Conservation (phyloP, 92 coral and sea anemone species). For the Zoanthus gigantus region DNA sequence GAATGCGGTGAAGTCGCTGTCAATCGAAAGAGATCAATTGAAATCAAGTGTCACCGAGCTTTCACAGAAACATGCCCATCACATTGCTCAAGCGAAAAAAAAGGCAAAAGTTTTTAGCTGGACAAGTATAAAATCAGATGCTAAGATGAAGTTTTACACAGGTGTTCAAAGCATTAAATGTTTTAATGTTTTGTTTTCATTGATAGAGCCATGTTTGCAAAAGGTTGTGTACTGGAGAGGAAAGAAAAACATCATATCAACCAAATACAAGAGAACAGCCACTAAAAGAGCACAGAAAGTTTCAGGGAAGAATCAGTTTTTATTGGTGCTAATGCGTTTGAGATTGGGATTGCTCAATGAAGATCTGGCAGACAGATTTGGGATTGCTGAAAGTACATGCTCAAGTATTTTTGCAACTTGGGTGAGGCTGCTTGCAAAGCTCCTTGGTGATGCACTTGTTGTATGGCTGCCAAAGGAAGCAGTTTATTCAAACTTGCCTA, state of each 20-base stretch:
- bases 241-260: conserved; percentile 48
- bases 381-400: conserved; percentile 47
- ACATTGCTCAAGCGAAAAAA: conserved; percentile 40
- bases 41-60: conserved; percentile 34
- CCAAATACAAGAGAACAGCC: conserved; percentile 50
- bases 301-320: conserved; percentile 50
- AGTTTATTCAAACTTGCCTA: conserved; percentile 46
- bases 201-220: conserved; percentile 53
- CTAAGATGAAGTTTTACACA: conserved; percentile 57
- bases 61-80: conserved; percentile 45
- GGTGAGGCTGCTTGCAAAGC: conserved; percentile 44
- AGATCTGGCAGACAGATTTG: conserved; percentile 55
- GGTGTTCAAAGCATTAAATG: conserved; percentile 52
- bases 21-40: conserved; percentile 45
- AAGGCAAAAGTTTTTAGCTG: conserved; percentile 44
- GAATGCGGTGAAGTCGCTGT: conserved; percentile 28
- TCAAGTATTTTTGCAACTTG: conserved; percentile 55
- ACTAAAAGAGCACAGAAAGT: conserved; percentile 51
- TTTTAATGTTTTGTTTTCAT: conserved; percentile 51
- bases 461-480: conserved; percentile 48
- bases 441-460: conserved; percentile 45
- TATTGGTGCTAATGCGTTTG: conserved; percentile 54
- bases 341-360: conserved; percentile 52
- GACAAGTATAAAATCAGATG: conserved; percentile 52
- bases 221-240: conserved; percentile 53